Percentiles rank a stretch among this genome's conserved stretches.
These are phyloP conservation scores for Mastomys natalensis DNA, from an alignment of 2,113 vertebrate species.

Conservation along the genomic window DNA sequence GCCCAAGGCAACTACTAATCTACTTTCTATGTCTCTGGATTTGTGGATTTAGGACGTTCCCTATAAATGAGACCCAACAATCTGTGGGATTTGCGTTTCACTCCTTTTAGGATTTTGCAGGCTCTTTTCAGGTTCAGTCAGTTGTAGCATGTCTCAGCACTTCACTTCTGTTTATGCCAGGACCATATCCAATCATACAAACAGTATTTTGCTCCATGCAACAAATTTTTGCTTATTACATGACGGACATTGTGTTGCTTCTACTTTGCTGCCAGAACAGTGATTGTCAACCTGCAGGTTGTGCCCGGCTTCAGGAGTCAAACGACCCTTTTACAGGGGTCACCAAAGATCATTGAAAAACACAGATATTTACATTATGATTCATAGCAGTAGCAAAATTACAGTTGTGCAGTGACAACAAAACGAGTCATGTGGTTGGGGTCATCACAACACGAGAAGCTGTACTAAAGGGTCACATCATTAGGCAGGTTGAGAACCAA, in stretches of 20 bases:
- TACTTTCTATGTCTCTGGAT: conserved; percentile 30
- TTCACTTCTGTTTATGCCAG: conserved; percentile 28
- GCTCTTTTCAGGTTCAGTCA: background rate
- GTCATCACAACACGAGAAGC: background rate
- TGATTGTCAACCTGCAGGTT: background rate
- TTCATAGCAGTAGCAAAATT: background rate
- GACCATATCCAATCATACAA: background rate
- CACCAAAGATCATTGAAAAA: background rate
- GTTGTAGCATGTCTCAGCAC: background rate
- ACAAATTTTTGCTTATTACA: conserved; percentile 28
- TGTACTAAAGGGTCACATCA: background rate
- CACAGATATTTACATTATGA: background rate
- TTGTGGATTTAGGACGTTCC: conserved; percentile 42
- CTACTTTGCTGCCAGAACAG: background rate
- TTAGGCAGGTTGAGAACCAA: background rate
- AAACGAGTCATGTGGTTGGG: background rate
- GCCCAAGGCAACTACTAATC: background rate
- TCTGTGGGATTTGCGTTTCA: background rate
- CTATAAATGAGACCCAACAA: conserved; percentile 21
- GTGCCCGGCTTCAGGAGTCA: background rate
- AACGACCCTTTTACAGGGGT: background rate
- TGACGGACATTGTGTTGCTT: background rate
- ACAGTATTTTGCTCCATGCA: background rate
- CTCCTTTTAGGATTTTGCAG: conserved; percentile 34
- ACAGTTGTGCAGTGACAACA: background rate